Conservation (phyloP, 2,888 invertebrate species). For the Leucoptera coffeella region DNA sequence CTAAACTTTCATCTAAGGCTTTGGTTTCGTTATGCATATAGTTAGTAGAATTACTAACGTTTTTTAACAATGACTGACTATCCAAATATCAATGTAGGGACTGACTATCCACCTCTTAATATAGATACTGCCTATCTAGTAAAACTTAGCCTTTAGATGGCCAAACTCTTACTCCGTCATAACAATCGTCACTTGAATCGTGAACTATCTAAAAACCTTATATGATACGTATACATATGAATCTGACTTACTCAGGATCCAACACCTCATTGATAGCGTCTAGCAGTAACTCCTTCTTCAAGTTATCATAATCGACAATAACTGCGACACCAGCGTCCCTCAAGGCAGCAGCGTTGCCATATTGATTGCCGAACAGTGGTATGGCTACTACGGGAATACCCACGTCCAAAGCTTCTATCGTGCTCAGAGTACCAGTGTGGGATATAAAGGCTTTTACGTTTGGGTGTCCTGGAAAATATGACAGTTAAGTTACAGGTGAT, state of each 20-base stretch:
- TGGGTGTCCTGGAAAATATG: constrained; percentile 60
- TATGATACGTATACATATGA: background rate
- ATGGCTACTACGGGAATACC: constrained; percentile 61
- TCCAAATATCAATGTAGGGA: too few species aligned
- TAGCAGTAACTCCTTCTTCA: constrained; percentile 49
- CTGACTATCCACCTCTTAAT: too few species aligned
- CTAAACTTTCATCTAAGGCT: too few species aligned
- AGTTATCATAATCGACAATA: constrained; percentile 47
- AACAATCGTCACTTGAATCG: too few species aligned
- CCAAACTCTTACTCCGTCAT: too few species aligned
- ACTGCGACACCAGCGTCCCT: constrained; percentile 56
- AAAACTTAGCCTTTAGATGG: too few species aligned
- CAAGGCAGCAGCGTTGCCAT: constrained; percentile 56
- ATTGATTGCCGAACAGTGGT: constrained; percentile 67
- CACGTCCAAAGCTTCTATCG: constrained; percentile 60
- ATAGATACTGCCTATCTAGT: too few species aligned
- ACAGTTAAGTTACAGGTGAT: too few species aligned
- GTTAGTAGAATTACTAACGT: too few species aligned
- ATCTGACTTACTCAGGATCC: constrained; percentile 46
- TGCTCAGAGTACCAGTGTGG: constrained; percentile 63
- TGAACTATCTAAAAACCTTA: background rate
- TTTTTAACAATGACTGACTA: too few species aligned
- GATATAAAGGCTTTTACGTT: constrained; percentile 62
- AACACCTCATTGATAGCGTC: constrained; percentile 52
- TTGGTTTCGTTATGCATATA: too few species aligned